Conservation (phyloP, 2,797 vertebrate species). For the Aplochiton taeniatus region DNA sequence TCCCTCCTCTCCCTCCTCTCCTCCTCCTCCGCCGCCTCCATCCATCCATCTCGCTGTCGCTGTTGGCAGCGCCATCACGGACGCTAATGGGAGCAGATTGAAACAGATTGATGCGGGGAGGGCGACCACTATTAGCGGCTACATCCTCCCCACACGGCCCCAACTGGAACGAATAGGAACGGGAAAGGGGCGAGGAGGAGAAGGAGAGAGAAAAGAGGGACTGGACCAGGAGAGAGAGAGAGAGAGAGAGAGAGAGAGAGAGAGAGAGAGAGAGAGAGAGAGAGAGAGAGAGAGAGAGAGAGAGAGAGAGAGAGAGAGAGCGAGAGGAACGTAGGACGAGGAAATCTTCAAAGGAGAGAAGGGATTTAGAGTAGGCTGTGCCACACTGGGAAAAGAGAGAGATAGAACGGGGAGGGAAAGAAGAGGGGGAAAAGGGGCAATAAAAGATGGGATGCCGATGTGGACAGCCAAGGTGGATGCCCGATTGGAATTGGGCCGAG, state of each 20-base stretch:
- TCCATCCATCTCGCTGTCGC: slow-evolving; percentile 14
- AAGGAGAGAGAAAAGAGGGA: background rate
- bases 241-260: background rate
- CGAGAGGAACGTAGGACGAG: background rate
- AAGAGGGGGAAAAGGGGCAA: background rate
- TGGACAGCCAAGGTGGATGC: too few species aligned
- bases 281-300: background rate
- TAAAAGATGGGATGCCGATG: background rate
- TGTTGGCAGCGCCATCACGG: slow-evolving; percentile 25
- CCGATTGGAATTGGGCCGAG: too few species aligned
- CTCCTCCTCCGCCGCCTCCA: background rate
- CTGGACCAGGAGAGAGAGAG: background rate
- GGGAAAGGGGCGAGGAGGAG: background rate
- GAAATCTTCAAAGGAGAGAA: background rate
- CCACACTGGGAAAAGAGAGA: background rate
- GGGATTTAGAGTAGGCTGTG: slow-evolving; percentile 2
- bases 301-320: background rate
- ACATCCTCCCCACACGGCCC: slow-evolving; percentile 4
- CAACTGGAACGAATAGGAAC: background rate
- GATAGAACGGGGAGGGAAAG: background rate
- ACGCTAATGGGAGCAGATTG: slow-evolving; percentile 30
- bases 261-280: background rate
- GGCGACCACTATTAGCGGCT: slow-evolving; percentile 17
- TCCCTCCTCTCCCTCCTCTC: background rate
- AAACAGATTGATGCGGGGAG: slow-evolving; percentile 28